These are phyloP conservation scores for Salvator merianae DNA, from an alignment of 2,113 vertebrate genomes.

Conservation along the genomic window DNA sequence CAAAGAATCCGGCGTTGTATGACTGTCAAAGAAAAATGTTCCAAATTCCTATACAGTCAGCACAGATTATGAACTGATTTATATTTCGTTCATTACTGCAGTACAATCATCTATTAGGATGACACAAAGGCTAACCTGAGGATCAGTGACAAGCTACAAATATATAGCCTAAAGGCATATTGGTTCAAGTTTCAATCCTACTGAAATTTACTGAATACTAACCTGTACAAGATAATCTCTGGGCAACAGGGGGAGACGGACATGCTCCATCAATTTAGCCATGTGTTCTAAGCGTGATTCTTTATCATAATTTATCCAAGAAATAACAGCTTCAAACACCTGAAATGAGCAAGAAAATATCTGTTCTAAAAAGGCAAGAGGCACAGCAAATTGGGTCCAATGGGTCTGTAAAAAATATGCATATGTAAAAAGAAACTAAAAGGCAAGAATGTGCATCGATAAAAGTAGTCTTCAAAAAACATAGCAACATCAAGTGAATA, in stretches of 20 bases:
- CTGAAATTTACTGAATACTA: conserved; percentile 38
- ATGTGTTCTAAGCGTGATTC: conserved; percentile 90
- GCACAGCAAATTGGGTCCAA: not conserved
- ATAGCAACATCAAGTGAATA: not conserved
- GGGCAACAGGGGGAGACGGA: conserved; percentile 90
- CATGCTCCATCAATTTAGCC: conserved; percentile 95
- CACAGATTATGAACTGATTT: not conserved
- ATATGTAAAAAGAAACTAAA: not conserved
- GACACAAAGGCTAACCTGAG: not conserved
- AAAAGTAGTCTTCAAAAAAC: not conserved
- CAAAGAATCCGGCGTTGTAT: not conserved
- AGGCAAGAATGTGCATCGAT: not conserved
- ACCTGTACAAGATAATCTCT: conserved; percentile 97
- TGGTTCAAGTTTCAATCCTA: conserved; percentile 24
- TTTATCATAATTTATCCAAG: conserved; percentile 95
- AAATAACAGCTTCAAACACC: conserved; percentile 96
- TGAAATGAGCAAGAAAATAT: conserved; percentile 56
- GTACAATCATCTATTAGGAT: not conserved
- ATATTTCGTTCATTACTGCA: not conserved
- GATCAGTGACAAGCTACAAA: not conserved
- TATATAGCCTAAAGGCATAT: conserved; percentile 10
- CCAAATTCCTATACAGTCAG: not conserved
- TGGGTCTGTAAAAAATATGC: not conserved
- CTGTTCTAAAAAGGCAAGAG: conserved; percentile 14
- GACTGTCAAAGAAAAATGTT: not conserved